Evolutionary conservation across 2,113 vertebrate genomes (phyloP).

Genomic region (Meleagris gallopavo): DNA sequence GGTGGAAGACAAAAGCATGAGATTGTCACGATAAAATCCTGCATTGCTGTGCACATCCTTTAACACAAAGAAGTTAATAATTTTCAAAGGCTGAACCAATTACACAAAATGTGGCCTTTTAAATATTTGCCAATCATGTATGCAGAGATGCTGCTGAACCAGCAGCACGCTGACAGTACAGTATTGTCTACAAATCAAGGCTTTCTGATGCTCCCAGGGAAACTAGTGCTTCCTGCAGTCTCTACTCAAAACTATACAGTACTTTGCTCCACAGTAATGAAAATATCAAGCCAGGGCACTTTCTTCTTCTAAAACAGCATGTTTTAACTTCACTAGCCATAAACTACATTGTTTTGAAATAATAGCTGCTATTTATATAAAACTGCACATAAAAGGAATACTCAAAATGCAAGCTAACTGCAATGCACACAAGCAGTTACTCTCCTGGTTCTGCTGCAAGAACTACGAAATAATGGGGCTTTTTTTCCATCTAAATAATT

Average conservation of each 20-base stretch:
- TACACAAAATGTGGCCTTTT: conserved; percentile 74
- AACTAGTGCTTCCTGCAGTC: conserved; percentile 45
- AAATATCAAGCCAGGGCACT: conserved; percentile 60
- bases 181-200: conserved; percentile 71
- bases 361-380: conserved; percentile 64
- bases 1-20: conserved; percentile 56
- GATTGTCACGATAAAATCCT: conserved; percentile 61
- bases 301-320: conserved; percentile 54
- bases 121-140: conserved; percentile 71
- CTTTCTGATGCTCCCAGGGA: conserved; percentile 57
- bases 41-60: conserved; percentile 52
- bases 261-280: conserved; percentile 68
- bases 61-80: conserved; percentile 66
- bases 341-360: conserved; percentile 44
- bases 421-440: neutral
- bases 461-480: neutral
- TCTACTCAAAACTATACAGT: conserved; percentile 35
- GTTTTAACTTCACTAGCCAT: conserved; percentile 52
- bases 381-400: conserved; percentile 47
- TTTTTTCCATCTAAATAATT: neutral
- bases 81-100: conserved; percentile 68
- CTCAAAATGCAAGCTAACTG: conserved; percentile 36
- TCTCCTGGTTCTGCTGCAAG: neutral
- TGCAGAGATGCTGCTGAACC: conserved; percentile 76
- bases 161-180: conserved; percentile 61